These are phyloP conservation scores for Arion vulgaris DNA, from an alignment of 1,140 invertebrate species.

Conservation along the genomic window DNA sequence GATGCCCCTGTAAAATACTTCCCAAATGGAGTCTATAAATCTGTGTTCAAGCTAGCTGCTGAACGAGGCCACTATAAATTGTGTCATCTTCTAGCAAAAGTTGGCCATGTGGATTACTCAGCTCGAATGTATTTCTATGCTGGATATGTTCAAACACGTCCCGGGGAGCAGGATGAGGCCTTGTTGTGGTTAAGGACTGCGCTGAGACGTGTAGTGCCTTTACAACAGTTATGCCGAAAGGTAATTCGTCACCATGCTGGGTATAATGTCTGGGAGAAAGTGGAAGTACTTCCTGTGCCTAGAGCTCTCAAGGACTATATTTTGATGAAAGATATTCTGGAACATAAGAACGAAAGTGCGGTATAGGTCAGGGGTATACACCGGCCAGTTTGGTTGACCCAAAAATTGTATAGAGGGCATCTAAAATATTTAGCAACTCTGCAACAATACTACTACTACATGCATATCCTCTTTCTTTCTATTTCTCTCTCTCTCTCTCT, in stretches of 20 bases:
- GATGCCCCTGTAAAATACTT: constrained; percentile 71
- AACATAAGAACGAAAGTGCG: constrained; percentile 45
- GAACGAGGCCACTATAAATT: constrained; percentile 70
- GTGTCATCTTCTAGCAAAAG: constrained; percentile 64
- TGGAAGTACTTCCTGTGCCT: constrained; percentile 64
- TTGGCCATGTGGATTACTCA: constrained; percentile 66
- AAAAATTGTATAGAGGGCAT: too few relatives aligned
- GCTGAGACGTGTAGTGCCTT: constrained; percentile 62
- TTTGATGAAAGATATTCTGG: constrained; percentile 62
- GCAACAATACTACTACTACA: too few relatives aligned
- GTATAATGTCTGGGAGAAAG: constrained; percentile 60
- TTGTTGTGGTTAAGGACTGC: constrained; percentile 60
- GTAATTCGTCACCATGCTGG: constrained; percentile 65
- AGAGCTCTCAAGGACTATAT: constrained; percentile 68
- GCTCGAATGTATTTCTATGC: constrained; percentile 63
- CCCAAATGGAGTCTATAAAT: constrained; percentile 67
- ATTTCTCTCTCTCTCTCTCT: too few relatives aligned
- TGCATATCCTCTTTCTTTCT: too few relatives aligned
- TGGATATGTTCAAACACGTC: constrained; percentile 59
- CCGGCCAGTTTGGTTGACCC: too few relatives aligned
- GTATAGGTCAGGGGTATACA: too few relatives aligned
- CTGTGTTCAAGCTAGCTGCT: constrained; percentile 68
- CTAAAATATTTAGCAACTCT: too few relatives aligned
- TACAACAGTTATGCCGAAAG: constrained; percentile 66
- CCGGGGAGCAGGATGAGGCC: constrained; percentile 59